Conservation (phyloP, 2,113 vertebrate genomes). For the Pionites leucogaster region DNA sequence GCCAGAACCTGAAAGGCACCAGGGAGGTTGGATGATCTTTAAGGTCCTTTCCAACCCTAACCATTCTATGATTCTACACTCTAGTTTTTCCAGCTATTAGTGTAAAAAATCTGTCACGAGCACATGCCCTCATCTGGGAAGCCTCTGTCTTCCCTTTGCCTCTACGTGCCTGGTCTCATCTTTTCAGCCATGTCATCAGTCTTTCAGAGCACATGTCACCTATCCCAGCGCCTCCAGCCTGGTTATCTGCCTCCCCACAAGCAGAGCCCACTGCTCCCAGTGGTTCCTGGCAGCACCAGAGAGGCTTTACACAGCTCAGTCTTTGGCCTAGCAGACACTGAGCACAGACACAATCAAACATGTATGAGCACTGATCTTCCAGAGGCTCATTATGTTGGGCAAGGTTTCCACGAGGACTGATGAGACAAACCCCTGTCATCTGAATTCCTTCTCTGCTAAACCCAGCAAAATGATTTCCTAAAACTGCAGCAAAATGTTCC, state of each 20-base stretch:
- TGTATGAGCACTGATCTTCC: background rate
- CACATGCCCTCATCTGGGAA: accelerated
- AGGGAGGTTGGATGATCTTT: background rate
- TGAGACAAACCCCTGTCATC: background rate
- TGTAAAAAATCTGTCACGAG: background rate
- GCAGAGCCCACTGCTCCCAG: background rate
- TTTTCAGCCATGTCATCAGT: background rate
- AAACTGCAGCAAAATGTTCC: background rate
- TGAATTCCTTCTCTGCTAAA: background rate
- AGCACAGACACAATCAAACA: background rate
- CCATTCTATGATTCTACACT: background rate
- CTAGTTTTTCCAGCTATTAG: background rate
- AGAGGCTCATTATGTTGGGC: background rate
- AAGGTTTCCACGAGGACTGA: background rate
- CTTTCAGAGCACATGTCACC: background rate
- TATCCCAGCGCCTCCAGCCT: background rate
- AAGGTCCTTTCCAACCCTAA: background rate
- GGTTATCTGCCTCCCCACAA: accelerated
- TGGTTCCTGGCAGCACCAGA: accelerated
- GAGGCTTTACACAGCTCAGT: background rate
- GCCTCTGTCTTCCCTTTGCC: background rate
- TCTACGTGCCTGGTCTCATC: accelerated
- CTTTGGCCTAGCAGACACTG: background rate
- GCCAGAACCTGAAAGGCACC: background rate
- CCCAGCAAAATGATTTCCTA: background rate